A percentile compares a stretch with the other conserved stretches of the same genome.
phyloP scores from a whole-genome alignment of 2,113 vertebrate species.

The Megaceryle maxima region DNA sequence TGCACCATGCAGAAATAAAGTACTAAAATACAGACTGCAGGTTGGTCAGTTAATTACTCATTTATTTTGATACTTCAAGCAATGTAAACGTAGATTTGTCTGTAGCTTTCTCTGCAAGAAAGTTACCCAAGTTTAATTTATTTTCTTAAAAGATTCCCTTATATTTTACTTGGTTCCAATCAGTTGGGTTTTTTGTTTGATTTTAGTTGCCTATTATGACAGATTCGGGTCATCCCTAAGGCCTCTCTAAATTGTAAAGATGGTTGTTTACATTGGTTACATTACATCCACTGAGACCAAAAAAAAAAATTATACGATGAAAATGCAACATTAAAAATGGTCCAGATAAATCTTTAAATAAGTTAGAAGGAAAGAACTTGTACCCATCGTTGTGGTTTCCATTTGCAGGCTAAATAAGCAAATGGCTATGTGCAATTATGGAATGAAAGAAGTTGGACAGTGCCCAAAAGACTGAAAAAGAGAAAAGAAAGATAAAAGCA shows the following conservation, averaged over 20 bases:
- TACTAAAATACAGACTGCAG: not conserved
- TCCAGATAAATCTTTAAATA: conserved; percentile 15
- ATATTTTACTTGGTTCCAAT: not conserved
- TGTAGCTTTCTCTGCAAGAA: not conserved
- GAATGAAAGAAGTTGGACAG: conserved; percentile 24
- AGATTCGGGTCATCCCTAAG: conserved; percentile 47
- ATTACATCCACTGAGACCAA: not conserved
- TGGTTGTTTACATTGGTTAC: not conserved
- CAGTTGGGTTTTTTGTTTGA: conserved; percentile 1
- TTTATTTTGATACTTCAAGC: not conserved
- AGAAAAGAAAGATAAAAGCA: conserved; percentile 23
- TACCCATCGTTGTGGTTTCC: not conserved
- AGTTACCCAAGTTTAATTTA: not conserved
- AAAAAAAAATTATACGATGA: not conserved
- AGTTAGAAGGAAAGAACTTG: not conserved
- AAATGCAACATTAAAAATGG: not conserved
- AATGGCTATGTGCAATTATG: conserved; percentile 52
- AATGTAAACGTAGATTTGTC: not conserved
- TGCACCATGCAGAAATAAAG: not conserved
- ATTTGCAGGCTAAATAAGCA: not conserved
- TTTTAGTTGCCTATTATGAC: conserved; percentile 30
- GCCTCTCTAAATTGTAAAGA: not conserved
- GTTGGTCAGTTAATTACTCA: not conserved
- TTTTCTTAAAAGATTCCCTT: not conserved
- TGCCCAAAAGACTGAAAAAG: conserved; percentile 27